Base-by-base conservation (phyloP, 1,140 invertebrate genomes). In the Pseudomyrmex gracilis region DNA sequence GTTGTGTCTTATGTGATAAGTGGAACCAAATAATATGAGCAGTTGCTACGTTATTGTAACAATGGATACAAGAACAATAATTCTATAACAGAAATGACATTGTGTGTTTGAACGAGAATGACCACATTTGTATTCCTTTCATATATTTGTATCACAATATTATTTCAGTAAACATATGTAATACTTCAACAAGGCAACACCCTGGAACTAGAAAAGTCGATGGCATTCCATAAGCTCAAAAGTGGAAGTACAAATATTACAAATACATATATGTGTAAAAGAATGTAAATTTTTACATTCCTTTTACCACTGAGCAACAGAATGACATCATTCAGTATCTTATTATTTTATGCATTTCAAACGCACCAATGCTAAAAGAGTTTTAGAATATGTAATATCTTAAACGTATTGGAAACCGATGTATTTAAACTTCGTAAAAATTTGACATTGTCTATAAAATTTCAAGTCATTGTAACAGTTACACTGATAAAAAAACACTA, bases 51-150 rank as follows among this genome's bases (percentile, higher is more conserved):
- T 61, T 13, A n/a, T 43, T 2, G 8, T 61, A 10, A 51, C 10
- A 63, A 51, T 64, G 34, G 58, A 55, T 77, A 67, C 9, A 66
- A 74, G n/a, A 68, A 67, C 67, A 61, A 34, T 60, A 76, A 73
- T 61, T 73, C 47, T 66, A 53, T 78, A 34, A 57, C 20, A 45
- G 74, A 83, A 71, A 83, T 76, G 77, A 77, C 55, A 78, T n/a
- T 24, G 45, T 58, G 10, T 60, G 43, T 17, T 64, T 55, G 64
- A 58, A 67, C n/a, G n/a, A 7, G n/a, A 7, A 9, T 7, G 34
- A 34, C 57, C 67, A 49, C 61, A 49, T 77, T 10, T 13, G 67
- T 71, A 24, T 45, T 34, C 34, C 0, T 34, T 34, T 34, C 34
- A 7, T 34, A 5, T 34, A 0, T 34, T 34, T 34, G 63, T 77